phyloP scores from a whole-genome alignment of 2,113 vertebrate genomes.

The Notothenia coriiceps region DNA sequence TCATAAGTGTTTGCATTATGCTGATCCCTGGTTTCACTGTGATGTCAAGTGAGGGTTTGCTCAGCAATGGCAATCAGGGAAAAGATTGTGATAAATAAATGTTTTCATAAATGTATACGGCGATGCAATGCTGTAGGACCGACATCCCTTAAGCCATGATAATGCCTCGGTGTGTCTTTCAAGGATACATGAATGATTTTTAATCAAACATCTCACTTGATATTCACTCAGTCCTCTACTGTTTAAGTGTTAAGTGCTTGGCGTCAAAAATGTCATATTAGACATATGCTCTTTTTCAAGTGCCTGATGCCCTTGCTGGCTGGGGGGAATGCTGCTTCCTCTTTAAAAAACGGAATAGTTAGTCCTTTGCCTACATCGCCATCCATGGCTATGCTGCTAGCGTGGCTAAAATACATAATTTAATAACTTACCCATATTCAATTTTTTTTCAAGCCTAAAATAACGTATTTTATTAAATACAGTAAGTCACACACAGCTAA shows the following conservation, averaged over 20 bases:
- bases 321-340: neutral
- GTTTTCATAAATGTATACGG: slow-evolving; percentile 15
- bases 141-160: slow-evolving; percentile 9
- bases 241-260: slow-evolving; percentile 19
- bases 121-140: slow-evolving; percentile 4
- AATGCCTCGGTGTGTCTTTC: slow-evolving; percentile 12
- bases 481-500: neutral
- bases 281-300: slow-evolving; percentile 5
- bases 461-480: neutral
- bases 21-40: slow-evolving; percentile 37
- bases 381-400: rapidly evolving
- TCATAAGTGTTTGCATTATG: slow-evolving; percentile 67
- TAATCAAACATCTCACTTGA: slow-evolving; percentile 13
- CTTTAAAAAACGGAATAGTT: slow-evolving; percentile 1
- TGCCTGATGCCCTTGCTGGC: neutral
- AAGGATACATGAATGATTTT: slow-evolving; percentile 42
- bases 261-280: slow-evolving; percentile 31
- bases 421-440: neutral
- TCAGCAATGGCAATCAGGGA: slow-evolving; percentile 9
- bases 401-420: neutral
- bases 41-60: slow-evolving; percentile 46
- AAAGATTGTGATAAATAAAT: slow-evolving; percentile 7
- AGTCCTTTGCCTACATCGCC: neutral
- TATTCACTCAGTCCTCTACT: slow-evolving; percentile 6
- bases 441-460: neutral